phyloP scores from a whole-genome alignment of 2,888 invertebrate species.

The Ceraclea dissimilis region DNA sequence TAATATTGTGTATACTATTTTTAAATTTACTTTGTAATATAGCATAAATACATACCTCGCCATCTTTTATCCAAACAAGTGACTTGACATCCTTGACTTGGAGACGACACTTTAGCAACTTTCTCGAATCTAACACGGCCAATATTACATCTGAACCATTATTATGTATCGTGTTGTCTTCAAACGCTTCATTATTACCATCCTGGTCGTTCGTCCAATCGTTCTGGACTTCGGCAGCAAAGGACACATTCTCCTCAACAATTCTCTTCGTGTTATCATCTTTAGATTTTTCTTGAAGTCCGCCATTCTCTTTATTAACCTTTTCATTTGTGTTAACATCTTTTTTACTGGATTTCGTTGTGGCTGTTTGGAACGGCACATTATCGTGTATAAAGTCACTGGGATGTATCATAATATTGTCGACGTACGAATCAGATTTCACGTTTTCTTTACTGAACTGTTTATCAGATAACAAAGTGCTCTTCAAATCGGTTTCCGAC shows the following conservation, averaged over 20 bases:
- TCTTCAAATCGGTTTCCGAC: conserved; percentile 17
- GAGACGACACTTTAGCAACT: conserved; percentile 15
- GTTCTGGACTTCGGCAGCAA: neutral
- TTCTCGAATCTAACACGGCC: conserved; percentile 11
- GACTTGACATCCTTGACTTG: conserved; percentile 4
- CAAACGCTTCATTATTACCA: neutral
- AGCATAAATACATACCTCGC: conserved; percentile 16
- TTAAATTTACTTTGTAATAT: too few relatives aligned
- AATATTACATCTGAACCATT: conserved; percentile 13
- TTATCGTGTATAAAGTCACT: conserved; percentile 17
- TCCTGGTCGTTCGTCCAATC: neutral
- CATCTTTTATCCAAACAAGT: conserved; percentile 16
- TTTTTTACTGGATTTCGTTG: neutral
- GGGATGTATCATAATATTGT: conserved; percentile 21
- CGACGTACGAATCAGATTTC: conserved; percentile 15
- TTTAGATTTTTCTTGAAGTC: neutral
- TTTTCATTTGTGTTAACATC: neutral
- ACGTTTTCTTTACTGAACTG: neutral
- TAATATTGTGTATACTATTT: too few relatives aligned
- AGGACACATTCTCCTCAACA: neutral
- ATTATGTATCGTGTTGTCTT: conserved; percentile 2
- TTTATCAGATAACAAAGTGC: neutral
- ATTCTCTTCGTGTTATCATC: neutral
- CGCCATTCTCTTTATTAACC: neutral
- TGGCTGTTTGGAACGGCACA: neutral